phyloP scores from a whole-genome alignment of 2,797 vertebrate genomes.

The Lepilemur ruficaudatus region DNA sequence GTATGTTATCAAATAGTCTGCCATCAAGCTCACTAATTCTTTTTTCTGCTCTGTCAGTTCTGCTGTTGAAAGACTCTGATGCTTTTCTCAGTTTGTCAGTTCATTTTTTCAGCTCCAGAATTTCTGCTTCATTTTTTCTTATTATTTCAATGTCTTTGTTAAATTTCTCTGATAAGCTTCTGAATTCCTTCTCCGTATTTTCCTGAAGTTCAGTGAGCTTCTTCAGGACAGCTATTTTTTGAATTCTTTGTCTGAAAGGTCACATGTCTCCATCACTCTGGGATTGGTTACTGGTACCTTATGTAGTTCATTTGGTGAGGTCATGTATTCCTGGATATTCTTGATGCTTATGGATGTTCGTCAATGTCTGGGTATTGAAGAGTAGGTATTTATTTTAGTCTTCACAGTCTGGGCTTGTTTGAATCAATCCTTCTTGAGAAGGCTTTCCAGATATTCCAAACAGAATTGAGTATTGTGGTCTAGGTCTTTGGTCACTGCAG shows the following conservation, averaged over 20 bases:
- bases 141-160: too few species aligned
- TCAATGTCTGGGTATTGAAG: background rate
- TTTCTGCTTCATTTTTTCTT: too few species aligned
- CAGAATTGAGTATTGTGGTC: background rate
- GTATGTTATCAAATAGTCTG: too few species aligned
- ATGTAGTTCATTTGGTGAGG: background rate
- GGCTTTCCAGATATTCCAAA: background rate
- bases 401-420: background rate
- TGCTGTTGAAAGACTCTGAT: too few species aligned
- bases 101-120: too few species aligned
- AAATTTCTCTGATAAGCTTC: too few species aligned
- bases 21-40: too few species aligned
- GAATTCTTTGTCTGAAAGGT: background rate
- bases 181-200: too few species aligned
- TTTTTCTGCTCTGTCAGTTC: too few species aligned
- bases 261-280: background rate
- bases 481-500: background rate
- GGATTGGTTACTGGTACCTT: background rate
- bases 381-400: background rate
- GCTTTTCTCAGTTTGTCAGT: too few species aligned
- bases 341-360: background rate
- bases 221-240: background rate
- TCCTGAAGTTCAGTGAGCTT: too few species aligned
- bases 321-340: background rate
- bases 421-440: background rate